Percentiles rank a stretch among this genome's conserved stretches.
Evolutionary conservation across 2,888 invertebrate genomes (phyloP).

Genomic region (Molanna angustata): DNA sequence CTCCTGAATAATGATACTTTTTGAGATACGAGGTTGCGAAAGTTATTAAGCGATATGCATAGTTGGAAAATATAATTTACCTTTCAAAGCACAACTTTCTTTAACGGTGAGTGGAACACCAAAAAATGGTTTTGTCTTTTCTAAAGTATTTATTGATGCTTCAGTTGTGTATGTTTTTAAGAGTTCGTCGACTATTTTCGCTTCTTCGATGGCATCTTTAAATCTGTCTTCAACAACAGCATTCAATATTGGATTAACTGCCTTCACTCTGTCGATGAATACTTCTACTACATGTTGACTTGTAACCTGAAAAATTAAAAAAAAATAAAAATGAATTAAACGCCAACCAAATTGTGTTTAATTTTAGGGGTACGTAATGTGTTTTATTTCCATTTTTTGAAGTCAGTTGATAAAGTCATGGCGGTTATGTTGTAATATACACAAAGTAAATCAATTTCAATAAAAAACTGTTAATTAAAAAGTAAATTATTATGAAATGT

Average conservation of each 20-base stretch:
- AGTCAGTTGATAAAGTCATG: not conserved
- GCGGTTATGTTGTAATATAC: not conserved
- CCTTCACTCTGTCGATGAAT: conserved; percentile 62
- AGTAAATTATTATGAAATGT: no score
- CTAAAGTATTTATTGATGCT: conserved; percentile 3
- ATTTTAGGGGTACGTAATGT: not conserved
- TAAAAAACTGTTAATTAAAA: no score
- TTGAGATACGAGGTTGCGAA: no score
- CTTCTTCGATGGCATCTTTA: conserved; percentile 62
- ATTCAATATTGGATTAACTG: conserved; percentile 66
- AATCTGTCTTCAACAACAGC: conserved; percentile 67
- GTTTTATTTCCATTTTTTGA: not conserved
- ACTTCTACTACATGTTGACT: conserved; percentile 50
- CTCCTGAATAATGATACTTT: no score
- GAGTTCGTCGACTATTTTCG: conserved; percentile 58
- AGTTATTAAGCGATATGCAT: no score
- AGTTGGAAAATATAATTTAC: no score
- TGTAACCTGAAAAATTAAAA: conserved; percentile 16
- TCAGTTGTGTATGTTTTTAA: conserved; percentile 40
- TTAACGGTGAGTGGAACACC: conserved; percentile 75
- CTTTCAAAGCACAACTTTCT: conserved; percentile 64
- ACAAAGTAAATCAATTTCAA: not conserved
- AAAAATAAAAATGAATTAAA: not conserved
- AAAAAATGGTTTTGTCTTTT: conserved; percentile 55
- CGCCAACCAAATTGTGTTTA: not conserved